phyloP scores from a whole-genome alignment of 1,140 invertebrate genomes.

The Drosophila varians region DNA sequence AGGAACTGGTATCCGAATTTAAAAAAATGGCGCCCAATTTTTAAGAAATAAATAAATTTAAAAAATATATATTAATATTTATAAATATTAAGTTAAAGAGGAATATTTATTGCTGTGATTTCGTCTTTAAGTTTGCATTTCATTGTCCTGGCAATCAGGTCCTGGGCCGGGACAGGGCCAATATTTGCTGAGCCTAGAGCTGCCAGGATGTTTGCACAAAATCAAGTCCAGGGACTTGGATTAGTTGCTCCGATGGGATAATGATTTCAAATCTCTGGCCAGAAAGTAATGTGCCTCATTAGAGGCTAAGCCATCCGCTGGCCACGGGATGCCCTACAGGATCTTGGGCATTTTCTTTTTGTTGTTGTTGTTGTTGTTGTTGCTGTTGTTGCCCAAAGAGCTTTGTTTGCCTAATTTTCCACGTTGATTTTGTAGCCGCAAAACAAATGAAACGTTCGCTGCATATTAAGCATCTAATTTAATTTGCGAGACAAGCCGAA shows the following conservation, averaged over 20 bases:
- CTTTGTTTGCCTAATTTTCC: conserved; percentile 80
- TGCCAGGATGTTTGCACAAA: conserved; percentile 60
- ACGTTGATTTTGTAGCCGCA: conserved; percentile 82
- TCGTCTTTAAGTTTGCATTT: background rate
- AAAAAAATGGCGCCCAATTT: too few relatives aligned
- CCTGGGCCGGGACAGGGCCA: conserved; percentile 7
- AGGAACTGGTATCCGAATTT: background rate
- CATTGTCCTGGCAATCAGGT: background rate
- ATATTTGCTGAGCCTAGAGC: conserved; percentile 48
- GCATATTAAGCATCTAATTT: conserved; percentile 82
- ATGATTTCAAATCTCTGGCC: conserved; percentile 77
- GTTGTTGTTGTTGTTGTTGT: too few relatives aligned
- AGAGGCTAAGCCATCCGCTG: conserved; percentile 60
- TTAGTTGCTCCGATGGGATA: conserved; percentile 77
- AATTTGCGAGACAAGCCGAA: conserved; percentile 55
- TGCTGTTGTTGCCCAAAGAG: background rate
- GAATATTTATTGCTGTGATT: too few relatives aligned
- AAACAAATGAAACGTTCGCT: conserved; percentile 79
- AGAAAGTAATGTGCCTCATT: conserved; percentile 78
- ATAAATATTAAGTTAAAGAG: too few relatives aligned
- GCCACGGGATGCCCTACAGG: background rate
- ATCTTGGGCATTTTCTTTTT: too few relatives aligned
- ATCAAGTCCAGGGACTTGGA: conserved; percentile 50
- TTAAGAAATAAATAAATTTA: too few relatives aligned
- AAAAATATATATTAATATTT: too few relatives aligned